Evolutionary conservation across 1,140 invertebrate species (phyloP).

Genomic region (Telenomus remus): DNA sequence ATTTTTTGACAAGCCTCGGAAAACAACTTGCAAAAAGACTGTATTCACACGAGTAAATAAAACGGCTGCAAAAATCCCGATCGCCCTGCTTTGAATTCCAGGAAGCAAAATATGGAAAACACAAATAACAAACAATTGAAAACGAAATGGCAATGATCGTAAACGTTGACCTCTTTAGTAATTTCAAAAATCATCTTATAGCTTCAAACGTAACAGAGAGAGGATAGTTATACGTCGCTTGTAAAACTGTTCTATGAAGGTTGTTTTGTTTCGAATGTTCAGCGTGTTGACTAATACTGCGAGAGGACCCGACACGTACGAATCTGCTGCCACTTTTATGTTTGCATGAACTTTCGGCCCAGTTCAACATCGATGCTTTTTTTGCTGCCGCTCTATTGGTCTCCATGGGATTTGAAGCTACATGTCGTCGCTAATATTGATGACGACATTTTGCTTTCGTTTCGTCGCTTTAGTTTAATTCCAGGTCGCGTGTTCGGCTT

Average conservation of each 20-base stretch:
- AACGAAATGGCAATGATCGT: constrained; percentile 11
- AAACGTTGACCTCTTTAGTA: constrained; percentile 53
- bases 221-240: constrained; percentile 45
- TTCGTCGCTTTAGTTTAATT: constrained; percentile 45
- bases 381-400: constrained; percentile 37
- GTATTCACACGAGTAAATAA: too few relatives aligned
- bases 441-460: constrained; percentile 30
- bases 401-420: constrained; percentile 37
- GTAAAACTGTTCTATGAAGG: constrained; percentile 54
- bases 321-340: constrained; percentile 37
- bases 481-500: constrained; percentile 23
- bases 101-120: too few relatives aligned
- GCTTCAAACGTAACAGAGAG: constrained; percentile 35
- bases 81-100: too few relatives aligned
- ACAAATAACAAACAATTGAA: too few relatives aligned
- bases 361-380: constrained; percentile 29
- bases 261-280: constrained; percentile 46
- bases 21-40: not conserved
- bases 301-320: constrained; percentile 15
- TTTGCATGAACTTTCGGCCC: constrained; percentile 43
- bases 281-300: constrained; percentile 39
- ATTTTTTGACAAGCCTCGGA: not conserved
- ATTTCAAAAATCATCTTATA: constrained; percentile 48
- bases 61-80: too few relatives aligned
- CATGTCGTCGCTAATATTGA: constrained; percentile 42